Percentiles rank a stretch among this genome's conserved stretches.
Conservation (phyloP, 1,140 invertebrate species). For the Zaprionus taronus region DNA sequence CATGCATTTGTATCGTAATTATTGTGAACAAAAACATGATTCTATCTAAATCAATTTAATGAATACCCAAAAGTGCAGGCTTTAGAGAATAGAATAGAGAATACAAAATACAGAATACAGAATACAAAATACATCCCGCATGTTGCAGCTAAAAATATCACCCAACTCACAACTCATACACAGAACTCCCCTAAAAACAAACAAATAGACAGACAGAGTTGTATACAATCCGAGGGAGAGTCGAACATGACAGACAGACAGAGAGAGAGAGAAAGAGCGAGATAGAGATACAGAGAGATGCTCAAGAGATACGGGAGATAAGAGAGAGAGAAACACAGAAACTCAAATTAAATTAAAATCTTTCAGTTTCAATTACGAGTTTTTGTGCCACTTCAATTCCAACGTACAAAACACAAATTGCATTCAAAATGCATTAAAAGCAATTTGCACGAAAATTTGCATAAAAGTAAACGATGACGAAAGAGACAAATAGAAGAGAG, state of each 20-base stretch:
- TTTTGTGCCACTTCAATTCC: constrained; percentile 81
- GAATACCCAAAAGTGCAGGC: constrained; percentile 49
- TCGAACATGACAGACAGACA: background rate
- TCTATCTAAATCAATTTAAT: constrained; percentile 81
- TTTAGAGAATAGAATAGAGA: constrained; percentile 38
- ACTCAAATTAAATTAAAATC: constrained; percentile 83
- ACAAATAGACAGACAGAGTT: constrained; percentile 22
- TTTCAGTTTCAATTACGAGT: constrained; percentile 83
- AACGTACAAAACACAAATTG: constrained; percentile 82
- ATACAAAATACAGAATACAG: constrained; percentile 4
- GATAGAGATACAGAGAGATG: constrained; percentile 45
- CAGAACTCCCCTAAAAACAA: constrained; percentile 31
- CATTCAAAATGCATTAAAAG: constrained; percentile 83
- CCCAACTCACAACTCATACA: background rate
- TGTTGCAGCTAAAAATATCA: constrained; percentile 5
- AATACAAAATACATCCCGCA: constrained; percentile 10
- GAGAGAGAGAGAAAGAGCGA: constrained; percentile 33
- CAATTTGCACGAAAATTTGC: constrained; percentile 82
- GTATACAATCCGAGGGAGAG: background rate
- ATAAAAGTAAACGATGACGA: constrained; percentile 63
- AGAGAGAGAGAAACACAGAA: constrained; percentile 75
- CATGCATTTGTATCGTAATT: constrained; percentile 62
- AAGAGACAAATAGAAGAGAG: constrained; percentile 29
- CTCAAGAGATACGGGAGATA: constrained; percentile 46
- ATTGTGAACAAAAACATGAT: constrained; percentile 70